Evolutionary conservation across 1,140 invertebrate genomes (phyloP).

Genomic region (Venturia canescens): DNA sequence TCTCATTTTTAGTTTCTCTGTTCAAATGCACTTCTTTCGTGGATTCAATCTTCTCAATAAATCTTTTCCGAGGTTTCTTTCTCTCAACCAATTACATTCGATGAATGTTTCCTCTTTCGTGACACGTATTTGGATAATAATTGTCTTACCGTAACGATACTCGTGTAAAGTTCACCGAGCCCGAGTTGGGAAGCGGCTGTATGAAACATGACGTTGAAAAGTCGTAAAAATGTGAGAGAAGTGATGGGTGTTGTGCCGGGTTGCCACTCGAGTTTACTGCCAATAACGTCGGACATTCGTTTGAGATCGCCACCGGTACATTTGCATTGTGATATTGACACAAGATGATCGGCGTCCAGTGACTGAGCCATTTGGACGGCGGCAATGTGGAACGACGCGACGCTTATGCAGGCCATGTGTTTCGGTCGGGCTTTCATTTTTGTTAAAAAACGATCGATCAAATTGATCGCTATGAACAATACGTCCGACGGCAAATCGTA

Average conservation of each 20-base stretch:
- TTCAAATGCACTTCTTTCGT: too few species aligned
- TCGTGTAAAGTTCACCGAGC: conserved; percentile 74
- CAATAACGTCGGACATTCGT: conserved; percentile 85
- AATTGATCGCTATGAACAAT: conserved; percentile 85
- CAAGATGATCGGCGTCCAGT: conserved; percentile 72
- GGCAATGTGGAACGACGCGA: conserved; percentile 83
- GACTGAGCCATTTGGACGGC: conserved; percentile 73
- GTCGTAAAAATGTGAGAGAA: conserved; percentile 81
- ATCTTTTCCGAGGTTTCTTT: too few species aligned
- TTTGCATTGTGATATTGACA: conserved; percentile 83
- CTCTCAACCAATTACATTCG: too few species aligned
- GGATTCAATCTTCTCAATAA: too few species aligned
- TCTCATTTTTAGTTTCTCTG: too few species aligned
- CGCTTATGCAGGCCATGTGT: conserved; percentile 84
- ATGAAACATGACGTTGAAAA: conserved; percentile 81
- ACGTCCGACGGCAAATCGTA: conserved; percentile 88
- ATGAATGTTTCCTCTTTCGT: too few species aligned
- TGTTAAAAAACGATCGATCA: conserved; percentile 86
- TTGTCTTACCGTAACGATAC: conserved; percentile 64
- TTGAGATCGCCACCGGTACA: conserved; percentile 85
- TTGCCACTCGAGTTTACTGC: conserved; percentile 82
- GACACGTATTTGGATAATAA: too few species aligned
- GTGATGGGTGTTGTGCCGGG: conserved; percentile 79
- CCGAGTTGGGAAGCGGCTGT: conserved; percentile 76
- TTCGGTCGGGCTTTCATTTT: conserved; percentile 85